phyloP scores from a whole-genome alignment of 2,888 invertebrate species.

The Siphonodentalium dalli region DNA sequence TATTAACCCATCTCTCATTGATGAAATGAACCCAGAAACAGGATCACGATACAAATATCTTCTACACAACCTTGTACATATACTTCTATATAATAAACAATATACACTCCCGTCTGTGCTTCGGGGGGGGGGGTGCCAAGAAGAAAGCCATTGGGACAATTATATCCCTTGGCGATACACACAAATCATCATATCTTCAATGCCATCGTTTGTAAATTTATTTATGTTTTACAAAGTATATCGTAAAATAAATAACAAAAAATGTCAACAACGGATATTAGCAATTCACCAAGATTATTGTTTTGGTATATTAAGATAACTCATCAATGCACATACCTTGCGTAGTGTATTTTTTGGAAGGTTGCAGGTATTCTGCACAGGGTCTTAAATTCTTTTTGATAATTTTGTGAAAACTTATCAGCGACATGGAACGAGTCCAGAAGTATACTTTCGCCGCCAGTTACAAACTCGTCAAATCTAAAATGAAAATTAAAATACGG shows the following conservation, averaged over 20 bases:
- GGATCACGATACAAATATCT: too few species aligned
- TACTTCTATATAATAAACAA: too few species aligned
- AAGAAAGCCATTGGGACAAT: too few species aligned
- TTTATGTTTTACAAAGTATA: not conserved
- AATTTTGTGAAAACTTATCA: constrained; percentile 37
- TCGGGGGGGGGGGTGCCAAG: too few species aligned
- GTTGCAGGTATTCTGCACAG: constrained; percentile 53
- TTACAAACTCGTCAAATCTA: constrained; percentile 54
- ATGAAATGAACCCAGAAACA: too few species aligned
- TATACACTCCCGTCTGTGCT: too few species aligned
- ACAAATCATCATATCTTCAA: too few species aligned
- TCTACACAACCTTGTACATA: too few species aligned
- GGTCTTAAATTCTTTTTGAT: constrained; percentile 44
- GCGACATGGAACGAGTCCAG: constrained; percentile 52
- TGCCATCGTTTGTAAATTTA: too few species aligned
- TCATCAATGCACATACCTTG: constrained; percentile 30
- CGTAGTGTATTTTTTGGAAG: constrained; percentile 58
- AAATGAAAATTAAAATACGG: too few species aligned
- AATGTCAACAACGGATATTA: not conserved
- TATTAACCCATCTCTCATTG: too few species aligned
- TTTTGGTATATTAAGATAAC: not conserved
- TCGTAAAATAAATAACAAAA: not conserved
- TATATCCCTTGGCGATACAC: too few species aligned
- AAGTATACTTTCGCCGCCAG: constrained; percentile 53
- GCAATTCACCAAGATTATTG: not conserved